Evolutionary conservation across 37 sponge, comb jelly and placozoan genomes (phyloP).

Genomic region (Beroe forskalii): DNA sequence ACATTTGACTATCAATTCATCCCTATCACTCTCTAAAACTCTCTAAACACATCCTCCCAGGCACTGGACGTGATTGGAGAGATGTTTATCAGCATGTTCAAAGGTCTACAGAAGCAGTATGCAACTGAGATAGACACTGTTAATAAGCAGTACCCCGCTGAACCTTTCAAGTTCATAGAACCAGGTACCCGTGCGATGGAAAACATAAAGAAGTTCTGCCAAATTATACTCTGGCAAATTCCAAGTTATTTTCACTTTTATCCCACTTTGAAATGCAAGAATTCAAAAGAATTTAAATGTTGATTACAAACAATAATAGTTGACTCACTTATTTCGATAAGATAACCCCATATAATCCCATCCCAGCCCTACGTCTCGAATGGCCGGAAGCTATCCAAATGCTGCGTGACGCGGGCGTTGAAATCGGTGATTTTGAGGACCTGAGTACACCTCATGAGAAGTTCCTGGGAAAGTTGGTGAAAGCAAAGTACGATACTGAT

Average conservation of each 20-base stretch:
- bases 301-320: too few relatives aligned
- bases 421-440: slow-evolving; percentile 97
- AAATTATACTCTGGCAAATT: too few relatives aligned
- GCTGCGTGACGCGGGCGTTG: slow-evolving; percentile 90
- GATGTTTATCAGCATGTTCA: slow-evolving; percentile 89
- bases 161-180: slow-evolving; percentile 93
- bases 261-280: too few relatives aligned
- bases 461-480: slow-evolving; percentile 91
- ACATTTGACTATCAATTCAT: too few relatives aligned
- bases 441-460: slow-evolving; percentile 96
- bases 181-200: slow-evolving; percentile 77
- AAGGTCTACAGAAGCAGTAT: slow-evolving; percentile 86
- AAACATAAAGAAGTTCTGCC: too few relatives aligned
- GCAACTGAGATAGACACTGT: slow-evolving; percentile 87
- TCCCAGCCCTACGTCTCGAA: slow-evolving; percentile 70
- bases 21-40: too few relatives aligned
- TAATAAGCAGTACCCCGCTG: slow-evolving; percentile 90
- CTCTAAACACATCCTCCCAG: too few relatives aligned
- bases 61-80: slow-evolving; percentile 87
- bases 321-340: too few relatives aligned
- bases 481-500: slow-evolving; percentile 99
- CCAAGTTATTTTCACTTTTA: too few relatives aligned
- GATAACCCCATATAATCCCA: too few relatives aligned
- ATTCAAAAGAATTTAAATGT: too few relatives aligned
- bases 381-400: slow-evolving; percentile 83